Base-by-base conservation (phyloP, 2,113 vertebrate genomes). In the Scartelaos histophorus region DNA sequence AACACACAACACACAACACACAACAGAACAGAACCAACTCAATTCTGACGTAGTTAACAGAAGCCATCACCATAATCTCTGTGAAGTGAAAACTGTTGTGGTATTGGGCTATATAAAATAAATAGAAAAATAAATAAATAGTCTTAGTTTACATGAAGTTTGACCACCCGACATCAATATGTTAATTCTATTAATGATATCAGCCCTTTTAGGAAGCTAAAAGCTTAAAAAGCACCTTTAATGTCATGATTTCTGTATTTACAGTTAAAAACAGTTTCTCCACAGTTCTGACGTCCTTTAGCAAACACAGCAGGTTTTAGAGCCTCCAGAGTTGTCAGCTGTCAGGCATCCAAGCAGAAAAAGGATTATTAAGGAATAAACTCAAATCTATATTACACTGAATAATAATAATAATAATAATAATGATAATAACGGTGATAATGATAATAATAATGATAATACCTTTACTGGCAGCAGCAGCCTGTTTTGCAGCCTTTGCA, bases 401-500 rank as follows among this genome's bases (percentile, higher is more conserved):
- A 58, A 15, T 24, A 22, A 4, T 4, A 29, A 29, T 29, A 4
- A 29, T 29, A 29, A 29, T 29, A 29, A n/a, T n/a, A n/a, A n/a
- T n/a, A 58, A 15, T 24, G 13, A 4, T 4, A 29, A 29, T 29
- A 4, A 29, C n/a, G n/a, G n/a, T n/a, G n/a, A n/a, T 29, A 29
- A 29, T 29, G 4, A 15, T 24, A 22, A 4, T 4, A 29, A 29
- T 29, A 4, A 29, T 29, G 4, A 29, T 29, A 29, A 15, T 67
- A 98, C 97, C 95, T 95, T 92, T 94, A 45, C 35, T 83, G 47
- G 78, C 85, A 9, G 53, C n/a, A 15, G 75, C 90, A 13, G 91
- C 92, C 12, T 94, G 91, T 46, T 90, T 90, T 2, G 94, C 90
- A 69, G 94, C 93, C 74, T 94, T 94, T 79, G 91, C 88, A 1